Evolutionary conservation across 2,888 invertebrate genomes (phyloP), one percentile per base, ranked within the genome.

Genomic region (Hirtodrosophila cameraria): DNA sequence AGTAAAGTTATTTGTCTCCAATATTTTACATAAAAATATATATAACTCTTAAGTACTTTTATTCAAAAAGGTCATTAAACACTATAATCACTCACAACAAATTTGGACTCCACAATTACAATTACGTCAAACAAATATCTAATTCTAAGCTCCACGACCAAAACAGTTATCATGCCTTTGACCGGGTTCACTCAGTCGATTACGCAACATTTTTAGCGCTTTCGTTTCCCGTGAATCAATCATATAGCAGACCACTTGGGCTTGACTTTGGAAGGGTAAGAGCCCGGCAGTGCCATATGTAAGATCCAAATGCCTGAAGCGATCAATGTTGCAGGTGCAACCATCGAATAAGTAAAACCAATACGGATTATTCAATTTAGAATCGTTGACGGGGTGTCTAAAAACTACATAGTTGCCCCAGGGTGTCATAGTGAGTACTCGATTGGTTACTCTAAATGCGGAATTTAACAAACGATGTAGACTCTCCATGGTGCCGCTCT

Each of bases 371-470:
- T 8, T 12, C 2, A 9, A 3, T 15, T 2, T 9, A 0, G 23
- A 2, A 8, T 12, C 8, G 2, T 6, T 27, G 1, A 9, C 25
- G 1, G 16, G 38, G n/a, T 59, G 48, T 5, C 41, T 46, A 33
- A 90, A 91, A 1, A 89, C 81, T 0, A 90, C 87, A 71, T 88
- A 91, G 48, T 90, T 90, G 6, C 89, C 90, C 90, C 90, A 90
- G 1, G 90, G 90, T 1, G 91, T 90, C 81, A 90, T 88, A 0
- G 82, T 72, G 0, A 91, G 68, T 3, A 89, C 71, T 7, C 90
- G 88, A 74, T 89, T 89, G 31, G 89, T 79, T n/a, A 83, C 84
- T 7, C 80, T 78, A 16, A 91, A 90, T 0, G 85, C 88, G 1
- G 84, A 75, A 7, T 67, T 59, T 0, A 90, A 57, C 13, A 90